These are phyloP conservation scores for Norana najaformis DNA, from an alignment of 2,888 invertebrate genomes.

Conservation along the genomic window DNA sequence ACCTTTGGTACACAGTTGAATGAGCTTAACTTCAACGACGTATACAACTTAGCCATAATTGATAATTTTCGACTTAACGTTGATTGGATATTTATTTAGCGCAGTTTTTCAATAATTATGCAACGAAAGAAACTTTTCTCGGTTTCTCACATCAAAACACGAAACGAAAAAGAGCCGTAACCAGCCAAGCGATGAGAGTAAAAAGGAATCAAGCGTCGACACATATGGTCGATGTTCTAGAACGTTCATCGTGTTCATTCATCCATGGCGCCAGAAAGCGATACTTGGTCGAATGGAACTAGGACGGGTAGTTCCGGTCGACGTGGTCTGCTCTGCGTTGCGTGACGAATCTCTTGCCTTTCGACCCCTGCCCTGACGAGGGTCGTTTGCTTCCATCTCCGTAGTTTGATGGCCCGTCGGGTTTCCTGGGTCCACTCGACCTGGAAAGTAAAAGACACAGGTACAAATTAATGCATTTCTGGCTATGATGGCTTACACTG, in stretches of 20 bases:
- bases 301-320: not conserved
- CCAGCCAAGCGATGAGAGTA: not conserved
- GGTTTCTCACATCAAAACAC: no score
- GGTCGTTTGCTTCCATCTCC: not conserved
- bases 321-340: not conserved
- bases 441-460: not conserved
- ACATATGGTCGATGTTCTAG: not conserved
- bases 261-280: not conserved
- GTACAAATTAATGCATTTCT: not conserved
- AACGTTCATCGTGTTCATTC: not conserved
- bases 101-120: no score
- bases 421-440: not conserved
- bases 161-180: not conserved
- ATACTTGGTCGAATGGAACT: not conserved
- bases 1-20: no score
- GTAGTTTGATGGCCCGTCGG: not conserved
- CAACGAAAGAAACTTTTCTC: no score
- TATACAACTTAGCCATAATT: no score
- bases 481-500: no score
- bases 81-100: no score
- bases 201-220: not conserved
- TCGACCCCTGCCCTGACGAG: not conserved
- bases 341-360: slow-evolving; percentile 1
- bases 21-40: no score
- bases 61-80: no score